Evolutionary conservation across 2,797 vertebrate genomes (phyloP).

Genomic region (Sebastes kiyomatsui): DNA sequence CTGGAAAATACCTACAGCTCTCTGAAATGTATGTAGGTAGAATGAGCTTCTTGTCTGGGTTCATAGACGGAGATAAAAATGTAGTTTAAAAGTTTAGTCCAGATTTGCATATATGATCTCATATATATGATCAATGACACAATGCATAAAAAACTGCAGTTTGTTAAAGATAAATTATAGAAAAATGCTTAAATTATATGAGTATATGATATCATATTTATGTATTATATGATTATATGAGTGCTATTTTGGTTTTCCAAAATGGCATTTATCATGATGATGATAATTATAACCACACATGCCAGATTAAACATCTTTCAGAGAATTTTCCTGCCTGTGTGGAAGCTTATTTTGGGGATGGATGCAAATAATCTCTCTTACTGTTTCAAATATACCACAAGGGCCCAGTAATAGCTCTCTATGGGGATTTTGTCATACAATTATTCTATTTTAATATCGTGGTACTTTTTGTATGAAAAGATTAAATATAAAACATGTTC

Average conservation of each 20-base stretch:
- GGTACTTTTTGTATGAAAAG: background rate
- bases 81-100: background rate
- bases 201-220: no score
- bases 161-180: background rate
- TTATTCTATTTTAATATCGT: background rate
- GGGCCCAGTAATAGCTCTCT: background rate
- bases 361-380: background rate
- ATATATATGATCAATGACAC: background rate
- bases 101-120: background rate
- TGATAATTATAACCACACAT: background rate
- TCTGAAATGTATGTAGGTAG: slow-evolving; percentile 6
- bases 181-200: background rate
- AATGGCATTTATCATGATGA: background rate
- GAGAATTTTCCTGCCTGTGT: background rate
- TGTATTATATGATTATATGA: no score
- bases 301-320: background rate
- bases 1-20: slow-evolving; percentile 35
- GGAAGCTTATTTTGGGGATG: background rate
- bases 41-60: slow-evolving; percentile 6
- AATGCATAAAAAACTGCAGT: background rate
- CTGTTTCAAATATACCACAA: background rate
- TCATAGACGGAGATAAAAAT: background rate
- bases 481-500: background rate
- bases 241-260: background rate
- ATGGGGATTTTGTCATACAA: background rate